These are phyloP conservation scores for Tetramorium simillimum DNA, from an alignment of 1,140 invertebrate species.

Conservation along the genomic window DNA sequence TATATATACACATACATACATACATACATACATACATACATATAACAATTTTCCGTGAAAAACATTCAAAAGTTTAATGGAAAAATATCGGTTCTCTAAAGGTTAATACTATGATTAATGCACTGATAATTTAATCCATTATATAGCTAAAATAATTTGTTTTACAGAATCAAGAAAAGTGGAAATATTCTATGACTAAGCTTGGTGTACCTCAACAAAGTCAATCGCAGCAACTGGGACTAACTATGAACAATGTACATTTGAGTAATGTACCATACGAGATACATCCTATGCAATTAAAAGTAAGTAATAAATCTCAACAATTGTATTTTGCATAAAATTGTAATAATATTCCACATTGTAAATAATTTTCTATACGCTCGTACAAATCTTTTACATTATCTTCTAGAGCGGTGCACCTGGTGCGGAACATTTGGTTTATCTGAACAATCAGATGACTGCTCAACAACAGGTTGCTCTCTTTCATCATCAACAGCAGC, in stretches of 20 bases:
- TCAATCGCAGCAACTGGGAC: slow-evolving; percentile 84
- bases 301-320: slow-evolving; percentile 82
- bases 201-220: slow-evolving; percentile 86
- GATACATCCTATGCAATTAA: slow-evolving; percentile 87
- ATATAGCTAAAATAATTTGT: slow-evolving; percentile 69
- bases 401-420: slow-evolving; percentile 87
- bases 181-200: slow-evolving; percentile 88
- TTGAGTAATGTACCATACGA: slow-evolving; percentile 81
- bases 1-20: no score
- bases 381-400: slow-evolving; percentile 51
- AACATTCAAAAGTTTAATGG: no score
- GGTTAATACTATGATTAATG: background rate
- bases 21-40: no score
- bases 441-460: slow-evolving; percentile 88
- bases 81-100: no score
- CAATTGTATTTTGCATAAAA: background rate
- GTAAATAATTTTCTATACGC: background rate
- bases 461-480: slow-evolving; percentile 87
- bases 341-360: background rate
- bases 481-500: slow-evolving; percentile 88
- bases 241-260: slow-evolving; percentile 87
- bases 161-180: slow-evolving; percentile 90
- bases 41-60: no score
- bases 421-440: slow-evolving; percentile 88
- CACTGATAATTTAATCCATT: background rate